Evolutionary conservation across 2,888 invertebrate species (phyloP), one percentile per base, ranked within the genome.

Genomic region (Criorhina ranunculi): DNA sequence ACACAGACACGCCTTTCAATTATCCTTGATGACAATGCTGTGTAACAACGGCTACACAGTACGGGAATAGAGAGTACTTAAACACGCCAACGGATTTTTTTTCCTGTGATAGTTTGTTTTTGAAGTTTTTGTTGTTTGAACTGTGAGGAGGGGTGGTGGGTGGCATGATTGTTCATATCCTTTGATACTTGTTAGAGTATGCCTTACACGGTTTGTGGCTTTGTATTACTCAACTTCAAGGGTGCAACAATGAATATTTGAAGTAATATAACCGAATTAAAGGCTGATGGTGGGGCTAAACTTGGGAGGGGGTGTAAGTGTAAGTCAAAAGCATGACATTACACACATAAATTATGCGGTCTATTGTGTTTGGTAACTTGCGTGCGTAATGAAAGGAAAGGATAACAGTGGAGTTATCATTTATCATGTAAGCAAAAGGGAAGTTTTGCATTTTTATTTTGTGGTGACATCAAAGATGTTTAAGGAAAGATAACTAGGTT

Each of bases 1-100:
- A 69, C 42, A 79, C 75, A 59, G 79, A 70, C 83, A 85, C 83
- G 69, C 83, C 83, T 70, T 75, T 70, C 83, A 79, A 79, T 83
- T 79, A 83, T 79, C 49, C 51, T 55, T 73, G 73, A 78, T 75
- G 83, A 75, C 79, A 79, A 73, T 79, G 79, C 67, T 79, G 53
- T 49, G 73, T 57, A 78, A 78, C 53, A 49, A 17, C 24, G 60
- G 46, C 5, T 44, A 35, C 29, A 31, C n/a, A 15, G 33, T n/a
- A 33, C 62, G 31, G 15, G 42, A 31, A 53, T 19, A n/a, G 12
- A 17, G 17, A 29, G 33, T 53, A 53, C 59, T 59, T 35, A n/a
- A 77, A 60, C 77, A 77, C 77, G 77, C 69, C 44, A 78, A 60
- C 57, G 19, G n/a, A 42, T 42, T 62, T 11, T 53, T 35, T 11